Evolutionary conservation across 2,888 invertebrate species (phyloP).

Genomic region (Drosophila sordidapex): DNA sequence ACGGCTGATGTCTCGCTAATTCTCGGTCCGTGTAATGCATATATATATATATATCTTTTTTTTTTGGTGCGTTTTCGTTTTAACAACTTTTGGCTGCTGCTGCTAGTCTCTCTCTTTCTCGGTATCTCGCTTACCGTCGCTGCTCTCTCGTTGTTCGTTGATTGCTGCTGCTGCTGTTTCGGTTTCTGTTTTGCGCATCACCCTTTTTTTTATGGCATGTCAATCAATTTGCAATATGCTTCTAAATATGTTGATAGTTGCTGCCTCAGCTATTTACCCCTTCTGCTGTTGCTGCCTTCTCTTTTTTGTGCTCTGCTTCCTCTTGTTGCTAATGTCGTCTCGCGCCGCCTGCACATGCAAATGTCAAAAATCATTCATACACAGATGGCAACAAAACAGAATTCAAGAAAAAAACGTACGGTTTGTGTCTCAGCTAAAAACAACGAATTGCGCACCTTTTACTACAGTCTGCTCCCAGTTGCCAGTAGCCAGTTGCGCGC

Average conservation of each 20-base stretch:
- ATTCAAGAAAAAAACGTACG: conserved; percentile 40
- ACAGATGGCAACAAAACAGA: conserved; percentile 52
- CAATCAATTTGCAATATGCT: conserved; percentile 62
- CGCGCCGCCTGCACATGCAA: conserved; percentile 59
- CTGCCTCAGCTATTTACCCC: conserved; percentile 47
- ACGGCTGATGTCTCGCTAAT: neutral
- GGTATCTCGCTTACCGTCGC: conserved; percentile 17
- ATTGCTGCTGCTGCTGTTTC: conserved; percentile 25
- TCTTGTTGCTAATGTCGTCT: conserved; percentile 27
- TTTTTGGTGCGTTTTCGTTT: conserved; percentile 55
- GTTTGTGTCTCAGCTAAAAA: conserved; percentile 55
- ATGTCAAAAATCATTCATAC: conserved; percentile 50
- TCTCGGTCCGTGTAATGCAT: conserved; percentile 5
- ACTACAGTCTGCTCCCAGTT: conserved; percentile 29
- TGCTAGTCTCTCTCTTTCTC: conserved; percentile 32
- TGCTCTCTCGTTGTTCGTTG: conserved; percentile 28
- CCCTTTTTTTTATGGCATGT: conserved; percentile 39
- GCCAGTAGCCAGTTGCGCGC: conserved; percentile 5
- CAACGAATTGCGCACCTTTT: conserved; percentile 63
- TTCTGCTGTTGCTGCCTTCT: neutral
- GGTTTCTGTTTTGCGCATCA: conserved; percentile 56
- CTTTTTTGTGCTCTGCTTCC: conserved; percentile 25
- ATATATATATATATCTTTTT: conserved; percentile 6
- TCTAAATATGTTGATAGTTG: conserved; percentile 45
- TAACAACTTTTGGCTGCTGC: conserved; percentile 57